These are phyloP conservation scores for Phaetusa simplex DNA, from an alignment of 2,113 vertebrate genomes.

Conservation along the genomic window DNA sequence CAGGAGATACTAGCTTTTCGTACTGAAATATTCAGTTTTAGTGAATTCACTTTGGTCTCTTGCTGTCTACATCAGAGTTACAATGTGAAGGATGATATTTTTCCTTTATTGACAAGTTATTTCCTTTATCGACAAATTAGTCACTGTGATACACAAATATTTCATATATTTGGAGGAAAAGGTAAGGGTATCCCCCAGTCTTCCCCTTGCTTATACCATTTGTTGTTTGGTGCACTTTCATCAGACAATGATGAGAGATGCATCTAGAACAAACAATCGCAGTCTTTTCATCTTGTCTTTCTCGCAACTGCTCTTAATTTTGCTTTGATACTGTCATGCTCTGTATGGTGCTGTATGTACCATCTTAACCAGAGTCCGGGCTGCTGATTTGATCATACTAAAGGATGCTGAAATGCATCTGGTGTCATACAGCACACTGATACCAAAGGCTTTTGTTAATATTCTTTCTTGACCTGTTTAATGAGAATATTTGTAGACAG, in stretches of 20 bases:
- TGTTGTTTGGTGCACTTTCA: not conserved
- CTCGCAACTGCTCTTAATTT: not conserved
- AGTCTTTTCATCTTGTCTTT: not conserved
- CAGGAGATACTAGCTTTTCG: not conserved
- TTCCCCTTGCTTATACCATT: not conserved
- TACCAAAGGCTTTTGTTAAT: not conserved
- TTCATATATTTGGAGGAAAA: not conserved
- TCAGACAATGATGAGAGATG: not conserved
- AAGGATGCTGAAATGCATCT: not conserved
- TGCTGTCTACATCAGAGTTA: not conserved
- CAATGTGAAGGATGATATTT: not conserved
- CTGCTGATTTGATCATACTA: not conserved
- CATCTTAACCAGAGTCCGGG: not conserved
- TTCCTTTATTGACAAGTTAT: not conserved
- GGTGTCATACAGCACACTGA: not conserved
- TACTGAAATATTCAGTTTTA: not conserved
- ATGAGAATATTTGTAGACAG: not conserved
- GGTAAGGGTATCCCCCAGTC: not conserved
- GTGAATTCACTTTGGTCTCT: not conserved
- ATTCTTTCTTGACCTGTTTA: not conserved
- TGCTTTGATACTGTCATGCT: not conserved
- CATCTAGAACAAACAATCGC: not conserved
- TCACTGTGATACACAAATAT: not conserved
- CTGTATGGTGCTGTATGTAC: not conserved
- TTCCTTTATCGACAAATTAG: not conserved